Evolutionary conservation across 2,888 invertebrate species (phyloP), one percentile per base, ranked within the genome.

Genomic region (Mayetiola destructor): DNA sequence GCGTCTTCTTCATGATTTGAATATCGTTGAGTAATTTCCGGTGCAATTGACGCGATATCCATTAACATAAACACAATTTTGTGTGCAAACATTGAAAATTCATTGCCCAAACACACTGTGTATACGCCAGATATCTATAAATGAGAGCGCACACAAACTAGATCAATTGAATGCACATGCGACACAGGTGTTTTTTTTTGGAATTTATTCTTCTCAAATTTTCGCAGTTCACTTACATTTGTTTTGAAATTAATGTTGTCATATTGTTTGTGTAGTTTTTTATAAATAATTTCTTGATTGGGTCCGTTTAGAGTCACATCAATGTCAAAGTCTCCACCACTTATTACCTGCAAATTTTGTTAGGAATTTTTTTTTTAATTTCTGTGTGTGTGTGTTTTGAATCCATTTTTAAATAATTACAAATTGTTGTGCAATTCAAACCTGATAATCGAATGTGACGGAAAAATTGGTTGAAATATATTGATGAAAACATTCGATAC

Each of bases 11-110:
- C 48, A 71, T 92, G 91, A 64, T 89, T 88, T 35, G 87, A n/a
- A n/a, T 88, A 4, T 16, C 29, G n/a, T n/a, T n/a, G n/a, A n/a
- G n/a, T 23, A 91, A 54, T 81, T 78, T 70, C 94, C 93, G 16
- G 93, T 92, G 3, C 95, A 95, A 27, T 92, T 90, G 81, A 93
- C 90, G 66, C n/a, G n/a, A n/a, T n/a, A n/a, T n/a, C n/a, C n/a
- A 97, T 86, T 71, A 96, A 96, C 85, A 99, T 91, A 72, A 97
- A 99, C 23, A 99, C 92, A 62, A 96, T 80, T 74, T 99, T 99
- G 70, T 99, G 97, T 8, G 95, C 92, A 73, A 97, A 96, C 57
- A 97, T 96, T 54, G 97, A 97, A 72, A 99, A 99, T 72, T 99
- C 95, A 75, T 99, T 99, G 71, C 95, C 94, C 73, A 99, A 99